Base-by-base conservation (phyloP, 2,888 invertebrate genomes). In the Lampropteryx suffumata region DNA sequence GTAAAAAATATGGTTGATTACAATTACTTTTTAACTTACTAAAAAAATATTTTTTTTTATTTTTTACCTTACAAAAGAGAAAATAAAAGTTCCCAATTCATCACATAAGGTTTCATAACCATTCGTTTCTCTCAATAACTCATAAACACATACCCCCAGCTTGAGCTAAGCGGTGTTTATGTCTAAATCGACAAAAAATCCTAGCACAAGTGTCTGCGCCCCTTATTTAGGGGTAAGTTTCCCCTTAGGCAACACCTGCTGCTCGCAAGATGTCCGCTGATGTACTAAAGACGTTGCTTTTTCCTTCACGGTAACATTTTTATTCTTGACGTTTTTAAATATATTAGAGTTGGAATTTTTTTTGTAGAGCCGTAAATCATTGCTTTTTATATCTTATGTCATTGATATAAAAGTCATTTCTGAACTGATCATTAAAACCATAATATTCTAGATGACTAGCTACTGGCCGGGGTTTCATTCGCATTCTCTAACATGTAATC, bases 131-230 rank as follows among this genome's bases (percentile, higher is more conserved):
- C 49, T 41, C 57, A 60, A 59, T 60, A 65, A 68, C 72, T 62
- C 62, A 62, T 62, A 62, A 62, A 50, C 62, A 56, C 68, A 67
- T 64, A 58, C 64, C 59, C 62, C 64, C 59, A 52, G 61, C 64
- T 64, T 64, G 69, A 67, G 69, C 68, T 73, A 74, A 74, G 67
- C 70, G 72, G 69, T 79, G 77, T 79, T 80, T 77, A 80, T 73
- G 75, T 80, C 79, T 80, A 77, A 79, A 80, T 80, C 77, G 77
- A 76, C 78, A 80, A 82, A 80, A 79, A 80, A 80, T 73, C 73
- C 69, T 54, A 43, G 52, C 60, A 63, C 67, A 67, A 69, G 66
- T 63, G 58, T 57, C 50, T 63, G 49, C 61, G 17, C 52, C 67
- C 62, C 64, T 52, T 57, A 53, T 56, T 59, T 61, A 58, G 61